Base-by-base conservation (phyloP, 2,113 vertebrate genomes). In the Notothenia rossii region DNA sequence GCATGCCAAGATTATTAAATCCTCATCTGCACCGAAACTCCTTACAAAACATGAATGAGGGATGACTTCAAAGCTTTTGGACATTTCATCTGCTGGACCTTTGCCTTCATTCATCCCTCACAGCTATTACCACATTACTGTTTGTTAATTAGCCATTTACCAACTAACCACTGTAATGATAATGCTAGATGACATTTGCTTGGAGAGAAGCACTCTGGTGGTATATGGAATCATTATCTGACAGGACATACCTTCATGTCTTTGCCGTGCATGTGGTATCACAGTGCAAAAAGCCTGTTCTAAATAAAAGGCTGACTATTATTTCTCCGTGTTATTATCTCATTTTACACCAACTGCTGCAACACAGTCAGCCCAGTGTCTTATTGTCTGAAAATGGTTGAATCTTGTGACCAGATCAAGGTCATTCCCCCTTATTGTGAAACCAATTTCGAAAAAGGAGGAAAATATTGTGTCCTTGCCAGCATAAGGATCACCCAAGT, bases 121-220 rank as follows among this genome's bases (percentile, higher is more conserved):
- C 2, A 86, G 88, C 76, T 75, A 68, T 86, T 84, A 83, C 69
- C 22, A 56, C 87, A 75, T 88, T 86, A 84, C 87, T 85, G 81
- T 80, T 83, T 53, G 46, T 72, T 92, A 91, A 92, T 90, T 91
- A 90, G 80, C 87, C 73, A 75, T 90, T 89, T 81, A 59, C 84
- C 67, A 78, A 84, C 84, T 87, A 77, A 48, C 84, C 50, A 29
- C 12, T 40, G 29, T 83, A 90, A 91, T 79, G 81, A 89, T 70
- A 18, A 75, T 54, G 60, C 71, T 69, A 70, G 51, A 81, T 89
- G 86, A 75, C 80, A 78, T 90, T 90, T 81, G 71, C 79, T 75
- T 76, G 69, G 55, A 83, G 72, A 18, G 77, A 56, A 71, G 46
- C 71, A 80, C 71, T 86, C 55, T 68, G 17, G 69, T 71, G 88